Conservation (phyloP, 2,797 vertebrate genomes). For the Alexandromys oeconomus region DNA sequence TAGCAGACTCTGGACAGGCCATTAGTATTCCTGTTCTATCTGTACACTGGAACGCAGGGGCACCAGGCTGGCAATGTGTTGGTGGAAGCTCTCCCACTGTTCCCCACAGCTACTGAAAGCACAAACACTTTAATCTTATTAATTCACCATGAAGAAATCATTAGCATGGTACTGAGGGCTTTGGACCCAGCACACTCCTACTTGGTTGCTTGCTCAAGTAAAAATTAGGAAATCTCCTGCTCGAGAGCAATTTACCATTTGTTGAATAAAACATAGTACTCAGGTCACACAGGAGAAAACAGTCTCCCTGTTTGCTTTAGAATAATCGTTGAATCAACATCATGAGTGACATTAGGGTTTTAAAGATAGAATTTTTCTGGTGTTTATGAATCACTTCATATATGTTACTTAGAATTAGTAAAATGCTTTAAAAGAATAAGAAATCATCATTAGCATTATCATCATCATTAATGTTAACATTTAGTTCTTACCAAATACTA, state of each 20-base stretch:
- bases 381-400: neutral
- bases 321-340: constrained; percentile 64
- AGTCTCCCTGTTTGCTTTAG: constrained; percentile 66
- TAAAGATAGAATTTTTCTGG: neutral
- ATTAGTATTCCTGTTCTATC: constrained; percentile 78
- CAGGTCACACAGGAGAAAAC: constrained; percentile 70
- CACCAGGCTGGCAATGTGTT: constrained; percentile 71
- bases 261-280: constrained; percentile 75
- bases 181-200: constrained; percentile 73
- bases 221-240: constrained; percentile 76
- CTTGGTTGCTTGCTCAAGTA: constrained; percentile 78
- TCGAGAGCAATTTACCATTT: constrained; percentile 76
- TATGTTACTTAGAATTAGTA: neutral
- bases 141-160: constrained; percentile 84
- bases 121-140: constrained; percentile 84
- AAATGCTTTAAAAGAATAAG: neutral
- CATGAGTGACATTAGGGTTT: constrained; percentile 61
- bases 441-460: neutral
- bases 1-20: constrained; percentile 50
- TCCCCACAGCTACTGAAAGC: constrained; percentile 86
- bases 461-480: neutral
- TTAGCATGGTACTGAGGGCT: constrained; percentile 78
- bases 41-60: constrained; percentile 72
- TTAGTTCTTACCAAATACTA: neutral
- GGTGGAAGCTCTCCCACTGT: constrained; percentile 76